A percentile compares a stretch with the other conserved stretches of the same genome.
Evolutionary conservation across 2,113 vertebrate genomes (phyloP).

Genomic region (Meriones unguiculatus): DNA sequence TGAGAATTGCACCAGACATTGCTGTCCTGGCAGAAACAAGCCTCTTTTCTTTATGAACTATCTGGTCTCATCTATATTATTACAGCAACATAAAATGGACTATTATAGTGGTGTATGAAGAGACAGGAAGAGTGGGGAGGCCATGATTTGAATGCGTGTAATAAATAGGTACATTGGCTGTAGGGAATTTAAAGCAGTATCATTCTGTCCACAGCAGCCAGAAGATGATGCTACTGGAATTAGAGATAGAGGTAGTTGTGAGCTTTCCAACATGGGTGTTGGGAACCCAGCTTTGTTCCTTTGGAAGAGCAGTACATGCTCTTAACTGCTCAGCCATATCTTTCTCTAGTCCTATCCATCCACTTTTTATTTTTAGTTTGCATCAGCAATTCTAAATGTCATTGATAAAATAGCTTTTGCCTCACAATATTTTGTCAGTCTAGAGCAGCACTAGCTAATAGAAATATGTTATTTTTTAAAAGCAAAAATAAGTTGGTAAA

Average conservation of each 20-base stretch:
- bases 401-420: conserved; percentile 4
- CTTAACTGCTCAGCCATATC: background rate
- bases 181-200: background rate
- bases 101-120: background rate
- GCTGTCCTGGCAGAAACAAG: background rate
- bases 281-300: background rate
- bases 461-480: conserved; percentile 2
- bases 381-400: background rate
- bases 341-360: too few species aligned
- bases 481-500: background rate
- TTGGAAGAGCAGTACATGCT: background rate
- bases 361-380: conserved; percentile 1
- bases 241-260: background rate
- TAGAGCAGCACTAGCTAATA: background rate
- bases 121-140: background rate
- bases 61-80: background rate
- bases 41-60: background rate
- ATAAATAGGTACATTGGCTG: background rate
- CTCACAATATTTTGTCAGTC: background rate
- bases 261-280: background rate
- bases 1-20: background rate
- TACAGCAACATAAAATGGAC: background rate
- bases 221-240: background rate
- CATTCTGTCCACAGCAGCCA: background rate
- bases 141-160: background rate